Evolutionary conservation across 2,888 invertebrate genomes (phyloP), one percentile per base, ranked within the genome.

Genomic region (Lasioglossum lativentre): DNA sequence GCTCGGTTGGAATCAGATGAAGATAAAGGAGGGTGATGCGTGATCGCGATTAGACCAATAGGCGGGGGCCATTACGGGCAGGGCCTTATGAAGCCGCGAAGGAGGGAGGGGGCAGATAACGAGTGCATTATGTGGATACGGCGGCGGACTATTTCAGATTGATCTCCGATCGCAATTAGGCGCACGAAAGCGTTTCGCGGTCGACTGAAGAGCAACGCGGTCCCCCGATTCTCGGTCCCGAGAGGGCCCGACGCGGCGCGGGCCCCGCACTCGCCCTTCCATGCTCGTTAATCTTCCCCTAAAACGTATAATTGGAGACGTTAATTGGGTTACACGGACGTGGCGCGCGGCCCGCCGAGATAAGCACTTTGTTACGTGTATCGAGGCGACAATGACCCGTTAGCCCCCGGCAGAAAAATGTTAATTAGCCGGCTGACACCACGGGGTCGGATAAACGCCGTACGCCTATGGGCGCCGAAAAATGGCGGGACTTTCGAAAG

Each of bases 1-100:
- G 63, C 78, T 75, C 42, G 30, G n/a, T 42, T 70, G 76, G 74
- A 81, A 87, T 83, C 85, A 85, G 87, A 88, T 83, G 83, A 85
- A 87, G 88, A 88, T 85, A 85, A 76, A 80, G 78, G 40, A 59
- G 70, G 71, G 68, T 77, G 88, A 88, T 88, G 87, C 87, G 87
- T 83, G 80, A 45, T 85, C 77, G 42, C 78, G 88, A 88, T 87
- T 88, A 87, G 82, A 30, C 45, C 56, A 85, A 88, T 83, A 85
- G 79, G 79, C 80, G 78, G 75, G 38, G 66, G 34, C 47, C 78
- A 76, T 80, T 87, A 74, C 74, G 34, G 80, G 79, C 83, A 74
- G 82, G 79, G 42, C n/a, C 75, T 85, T 75, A 59, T 27, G 70
- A 79, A 71, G 75, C 23, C 59, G 38, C 40, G 30, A 70, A n/a